Conservation (phyloP, 2,113 vertebrate species). For the Chrysochloris asiatica region DNA sequence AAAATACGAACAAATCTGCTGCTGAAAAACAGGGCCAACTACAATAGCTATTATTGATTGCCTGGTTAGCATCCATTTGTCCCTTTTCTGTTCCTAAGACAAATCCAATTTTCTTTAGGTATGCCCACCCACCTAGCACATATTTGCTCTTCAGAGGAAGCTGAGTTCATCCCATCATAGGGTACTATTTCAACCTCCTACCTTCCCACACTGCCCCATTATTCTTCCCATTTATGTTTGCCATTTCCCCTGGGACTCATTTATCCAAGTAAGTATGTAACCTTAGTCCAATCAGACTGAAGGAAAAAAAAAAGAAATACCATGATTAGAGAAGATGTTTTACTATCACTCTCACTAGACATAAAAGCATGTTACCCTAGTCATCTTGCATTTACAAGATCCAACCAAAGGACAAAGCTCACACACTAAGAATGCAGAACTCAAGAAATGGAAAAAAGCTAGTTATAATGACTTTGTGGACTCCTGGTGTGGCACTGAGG, state of each 20-base stretch:
- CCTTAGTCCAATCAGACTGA: background rate
- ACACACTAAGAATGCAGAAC: background rate
- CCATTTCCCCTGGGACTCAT: background rate
- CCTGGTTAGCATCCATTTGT: background rate
- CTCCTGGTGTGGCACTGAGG: no score
- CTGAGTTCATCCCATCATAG: background rate
- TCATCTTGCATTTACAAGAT: background rate
- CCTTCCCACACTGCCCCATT: background rate
- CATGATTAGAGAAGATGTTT: background rate
- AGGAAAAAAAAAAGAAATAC: background rate
- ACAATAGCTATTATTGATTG: background rate
- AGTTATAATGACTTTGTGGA: no score
- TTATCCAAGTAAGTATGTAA: background rate
- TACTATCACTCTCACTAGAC: background rate
- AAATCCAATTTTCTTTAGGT: background rate
- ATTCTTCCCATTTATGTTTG: background rate
- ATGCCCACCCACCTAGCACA: background rate
- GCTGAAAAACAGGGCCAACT: background rate
- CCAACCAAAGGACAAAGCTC: background rate
- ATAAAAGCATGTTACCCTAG: background rate
- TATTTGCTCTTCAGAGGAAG: background rate
- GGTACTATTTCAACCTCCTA: background rate
- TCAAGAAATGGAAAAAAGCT: background rate
- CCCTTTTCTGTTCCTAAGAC: background rate
- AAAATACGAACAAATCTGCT: no score